Conservation (phyloP, 30 jellyfish, hydroid and myxozoan species). For the Mastigias papua region DNA sequence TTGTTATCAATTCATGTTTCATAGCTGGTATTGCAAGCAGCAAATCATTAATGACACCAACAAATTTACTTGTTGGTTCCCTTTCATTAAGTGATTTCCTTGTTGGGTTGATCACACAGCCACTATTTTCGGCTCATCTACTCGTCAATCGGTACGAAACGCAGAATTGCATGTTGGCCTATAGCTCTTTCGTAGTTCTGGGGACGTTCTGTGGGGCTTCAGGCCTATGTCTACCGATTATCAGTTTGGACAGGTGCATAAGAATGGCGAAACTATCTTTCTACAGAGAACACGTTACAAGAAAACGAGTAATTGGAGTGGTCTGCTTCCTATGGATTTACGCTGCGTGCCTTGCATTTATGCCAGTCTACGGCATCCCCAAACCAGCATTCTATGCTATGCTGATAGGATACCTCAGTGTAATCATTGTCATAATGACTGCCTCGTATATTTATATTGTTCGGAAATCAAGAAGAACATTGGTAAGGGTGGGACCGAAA, state of each 20-base stretch:
- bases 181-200: slow-evolving; percentile 1
- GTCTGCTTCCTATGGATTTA: slow-evolving; percentile 7
- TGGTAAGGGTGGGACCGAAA: not conserved
- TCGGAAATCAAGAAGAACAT: not conserved
- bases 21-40: slow-evolving; percentile 24
- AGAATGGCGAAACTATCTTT: slow-evolving; percentile 16
- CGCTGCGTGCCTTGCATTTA: slow-evolving; percentile 9
- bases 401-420: not conserved
- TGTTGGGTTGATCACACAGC: slow-evolving; percentile 19
- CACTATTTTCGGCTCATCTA: slow-evolving; percentile 10
- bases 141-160: slow-evolving; percentile 5
- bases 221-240: slow-evolving; percentile 24
- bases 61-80: slow-evolving; percentile 32
- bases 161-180: slow-evolving; percentile 18
- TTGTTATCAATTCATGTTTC: slow-evolving; percentile 15
- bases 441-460: not conserved
- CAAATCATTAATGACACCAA: slow-evolving; percentile 22
- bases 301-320: slow-evolving; percentile 3
- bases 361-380: slow-evolving; percentile 45
- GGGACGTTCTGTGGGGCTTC: slow-evolving; percentile 41
- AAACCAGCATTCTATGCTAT: slow-evolving; percentile 2
- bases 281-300: slow-evolving; percentile 24
- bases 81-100: slow-evolving; percentile 23
- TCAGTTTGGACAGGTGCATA: slow-evolving; percentile 34
- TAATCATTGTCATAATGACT: not conserved